A percentile compares a stretch with the other conserved stretches of the same genome.
Evolutionary conservation across 2,797 vertebrate species (phyloP).

Genomic region (Darevskia mixta): DNA sequence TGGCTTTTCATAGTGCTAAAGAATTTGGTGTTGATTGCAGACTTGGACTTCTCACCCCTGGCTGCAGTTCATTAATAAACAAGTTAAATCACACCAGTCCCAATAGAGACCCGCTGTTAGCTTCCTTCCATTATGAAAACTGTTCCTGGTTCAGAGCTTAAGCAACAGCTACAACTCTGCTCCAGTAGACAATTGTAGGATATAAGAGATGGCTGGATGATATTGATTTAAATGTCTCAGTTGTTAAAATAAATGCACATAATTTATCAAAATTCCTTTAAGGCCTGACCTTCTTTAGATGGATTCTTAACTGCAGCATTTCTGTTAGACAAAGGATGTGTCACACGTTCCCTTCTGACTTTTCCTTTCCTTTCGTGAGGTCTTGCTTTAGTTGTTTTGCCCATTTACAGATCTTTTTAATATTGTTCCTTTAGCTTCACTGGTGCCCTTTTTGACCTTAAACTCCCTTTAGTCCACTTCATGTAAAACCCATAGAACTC

Average conservation of each 20-base stretch:
- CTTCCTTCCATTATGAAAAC: neutral
- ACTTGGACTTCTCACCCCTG: neutral
- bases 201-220: slow-evolving; percentile 39
- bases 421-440: slow-evolving; percentile 48
- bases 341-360: slow-evolving; percentile 48
- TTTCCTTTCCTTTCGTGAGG: slow-evolving; percentile 46
- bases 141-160: neutral
- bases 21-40: neutral
- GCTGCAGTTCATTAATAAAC: neutral
- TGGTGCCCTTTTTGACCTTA: slow-evolving; percentile 27
- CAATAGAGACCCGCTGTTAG: neutral
- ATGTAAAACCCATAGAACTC: slow-evolving; percentile 28
- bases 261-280: slow-evolving; percentile 50
- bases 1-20: neutral
- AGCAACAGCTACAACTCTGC: slow-evolving; percentile 24
- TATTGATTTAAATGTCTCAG: slow-evolving; percentile 51
- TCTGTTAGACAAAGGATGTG: slow-evolving; percentile 44
- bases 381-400: slow-evolving; percentile 42
- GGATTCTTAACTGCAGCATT: slow-evolving; percentile 37
- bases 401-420: slow-evolving; percentile 50
- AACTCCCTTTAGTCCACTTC: slow-evolving; percentile 27
- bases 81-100: neutral
- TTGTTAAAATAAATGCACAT: slow-evolving; percentile 57
- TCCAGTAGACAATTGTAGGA: slow-evolving; percentile 4
- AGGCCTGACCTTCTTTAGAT: slow-evolving; percentile 53